Base-by-base conservation (phyloP, 2,888 invertebrate species). In the Fissipunctia ypsillon region DNA sequence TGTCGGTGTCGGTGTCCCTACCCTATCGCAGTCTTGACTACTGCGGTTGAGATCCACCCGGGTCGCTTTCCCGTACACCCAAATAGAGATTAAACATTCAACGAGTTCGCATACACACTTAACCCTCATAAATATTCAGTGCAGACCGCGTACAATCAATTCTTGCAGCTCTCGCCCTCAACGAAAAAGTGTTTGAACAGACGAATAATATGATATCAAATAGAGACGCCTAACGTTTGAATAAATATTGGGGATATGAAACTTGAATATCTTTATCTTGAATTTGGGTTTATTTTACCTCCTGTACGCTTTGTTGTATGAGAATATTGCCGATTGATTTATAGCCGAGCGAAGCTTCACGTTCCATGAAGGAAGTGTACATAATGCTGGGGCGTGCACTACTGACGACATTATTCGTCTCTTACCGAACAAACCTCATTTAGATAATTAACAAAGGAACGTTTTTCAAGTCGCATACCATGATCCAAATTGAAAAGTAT, bases 81-180 rank as follows among this genome's bases (percentile, higher is more conserved):
- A 93, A 93, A 94, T 92, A 93, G 85, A 94, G 94, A 96, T 96
- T 95, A 96, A 96, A 96, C 95, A 96, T 96, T 96, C 96, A 96
- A 92, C 92, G 94, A 94, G 93, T 94, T 94, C 94, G 93, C 94
- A 94, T 95, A 95, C 94, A 95, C 95, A 95, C 96, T 95, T 95
- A 95, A 94, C 95, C 94, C 94, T 95, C 92, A 95, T 96, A 95
- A 95, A 96, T 96, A 96, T 96, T 95, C 95, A 94, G 92, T 83
- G 84, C 90, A 92, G 93, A 94, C 93, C 94, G 90, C 94, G 93
- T 90, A 94, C 95, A 95, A 96, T 95, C 95, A 95, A 95, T 96
- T 95, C 95, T 94, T 93, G 92, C 91, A 91, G 90, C 91, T 90
- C 89, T 88, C 86, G 88, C 86, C 84, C 82, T 87, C 84, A 88